Evolutionary conservation across 2,113 vertebrate species (phyloP), one percentile per base, ranked within the genome.

Genomic region (Oreochromis tanganicae): DNA sequence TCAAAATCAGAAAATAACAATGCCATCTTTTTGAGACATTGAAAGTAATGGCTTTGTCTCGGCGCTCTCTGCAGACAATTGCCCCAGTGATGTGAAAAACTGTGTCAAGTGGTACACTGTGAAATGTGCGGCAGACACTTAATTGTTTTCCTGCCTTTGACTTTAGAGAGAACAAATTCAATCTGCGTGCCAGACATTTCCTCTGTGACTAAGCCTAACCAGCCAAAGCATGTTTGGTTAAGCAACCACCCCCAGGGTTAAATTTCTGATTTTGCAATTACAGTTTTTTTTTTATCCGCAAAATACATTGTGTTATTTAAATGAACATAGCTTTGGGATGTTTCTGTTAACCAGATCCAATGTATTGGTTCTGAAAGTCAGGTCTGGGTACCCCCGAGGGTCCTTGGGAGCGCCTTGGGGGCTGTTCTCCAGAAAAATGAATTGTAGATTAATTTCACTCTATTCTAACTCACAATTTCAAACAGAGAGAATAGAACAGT

Each of bases 141-240:
- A 96, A 97, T 97, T 97, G 96, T 97, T 97, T 97, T 96, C 91
- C 90, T 95, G 94, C 93, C 94, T 96, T 94, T 94, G 95, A 96
- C 95, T 96, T 95, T 93, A 91, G 95, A 96, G 96, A 95, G 96
- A 95, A 90, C 91, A 92, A 95, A 96, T 96, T 95, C 95, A 96
- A 96, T 97, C 95, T 96, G 94, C 89, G 93, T 89, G 92, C 93
- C 96, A 96, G 96, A 95, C 94, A 93, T 92, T 90, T 96, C 96
- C 95, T 96, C 96, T 95, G 95, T 95, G 96, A 95, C 93, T 90
- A 89, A 95, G 89, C 89, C 95, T 93, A 96, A 96, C 95, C 95
- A 97, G 95, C 94, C 96, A 95, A 88, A 96, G 95, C 94, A 94
- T 96, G 95, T 97, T 96, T 96, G 96, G 91, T 95, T 96, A 95